phyloP scores from a whole-genome alignment of 2,888 invertebrate genomes.

The Clistopyga incitator region DNA sequence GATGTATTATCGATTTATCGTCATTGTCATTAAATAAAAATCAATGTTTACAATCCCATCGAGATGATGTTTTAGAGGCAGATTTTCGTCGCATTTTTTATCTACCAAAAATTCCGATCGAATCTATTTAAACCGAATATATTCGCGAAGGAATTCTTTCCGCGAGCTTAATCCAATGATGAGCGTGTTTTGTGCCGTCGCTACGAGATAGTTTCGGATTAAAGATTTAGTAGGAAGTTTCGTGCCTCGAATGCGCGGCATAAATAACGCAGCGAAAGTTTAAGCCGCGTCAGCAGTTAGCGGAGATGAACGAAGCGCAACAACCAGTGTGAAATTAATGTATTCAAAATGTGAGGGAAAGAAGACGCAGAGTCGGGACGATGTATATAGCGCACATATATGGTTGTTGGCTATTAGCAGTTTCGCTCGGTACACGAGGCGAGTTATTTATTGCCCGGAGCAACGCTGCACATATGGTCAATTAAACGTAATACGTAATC shows the following conservation, averaged over 20 bases:
- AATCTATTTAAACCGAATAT: too few species aligned
- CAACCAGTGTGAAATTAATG: background rate
- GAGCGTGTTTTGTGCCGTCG: background rate
- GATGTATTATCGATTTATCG: too few species aligned
- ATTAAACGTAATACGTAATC: constrained; percentile 55
- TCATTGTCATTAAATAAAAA: too few species aligned
- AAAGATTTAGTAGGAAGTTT: constrained; percentile 4
- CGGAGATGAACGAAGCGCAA: background rate
- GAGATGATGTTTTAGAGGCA: background rate
- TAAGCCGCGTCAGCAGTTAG: background rate
- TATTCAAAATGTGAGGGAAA: background rate
- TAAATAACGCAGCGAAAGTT: constrained; percentile 28
- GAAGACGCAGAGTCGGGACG: background rate
- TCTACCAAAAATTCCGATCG: too few species aligned
- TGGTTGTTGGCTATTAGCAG: background rate
- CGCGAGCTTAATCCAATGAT: background rate
- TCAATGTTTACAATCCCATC: too few species aligned
- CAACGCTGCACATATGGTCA: constrained; percentile 15
- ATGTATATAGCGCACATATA: background rate
- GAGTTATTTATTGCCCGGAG: constrained; percentile 26
- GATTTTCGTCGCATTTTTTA: background rate
- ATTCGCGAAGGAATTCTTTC: background rate
- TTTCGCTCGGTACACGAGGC: background rate
- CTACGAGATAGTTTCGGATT: background rate
- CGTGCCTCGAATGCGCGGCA: background rate